phyloP scores from a whole-genome alignment of 2,797 vertebrate species.

The Acipenser transmontanus region DNA sequence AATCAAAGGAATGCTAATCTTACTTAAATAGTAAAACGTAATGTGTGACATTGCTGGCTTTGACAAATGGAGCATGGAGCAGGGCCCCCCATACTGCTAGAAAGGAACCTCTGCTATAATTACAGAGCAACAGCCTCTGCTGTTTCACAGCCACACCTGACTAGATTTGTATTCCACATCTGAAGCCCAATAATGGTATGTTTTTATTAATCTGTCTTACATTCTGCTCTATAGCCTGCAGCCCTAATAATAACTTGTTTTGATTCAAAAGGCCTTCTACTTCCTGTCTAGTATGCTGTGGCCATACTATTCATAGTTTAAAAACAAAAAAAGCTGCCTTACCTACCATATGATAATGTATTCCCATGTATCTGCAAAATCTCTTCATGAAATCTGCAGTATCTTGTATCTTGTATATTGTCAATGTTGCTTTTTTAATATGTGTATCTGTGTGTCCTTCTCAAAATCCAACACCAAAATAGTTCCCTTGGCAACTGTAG shows the following conservation, averaged over 20 bases:
- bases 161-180: not conserved
- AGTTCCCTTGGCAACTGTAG: too few relatives aligned
- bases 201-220: not conserved
- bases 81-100: not conserved
- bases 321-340: not conserved
- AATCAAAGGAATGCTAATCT: not conserved
- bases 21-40: conserved; percentile 3
- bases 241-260: not conserved
- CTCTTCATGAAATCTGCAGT: too few relatives aligned
- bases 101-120: not conserved
- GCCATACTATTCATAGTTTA: conserved; percentile 6
- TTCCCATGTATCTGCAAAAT: too few relatives aligned
- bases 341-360: too few relatives aligned
- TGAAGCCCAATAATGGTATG: not conserved
- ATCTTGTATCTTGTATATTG: too few relatives aligned
- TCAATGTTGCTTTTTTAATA: too few relatives aligned
- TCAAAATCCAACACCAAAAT: too few relatives aligned
- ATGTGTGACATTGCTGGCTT: not conserved
- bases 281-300: conserved; percentile 1
- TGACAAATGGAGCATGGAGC: not conserved
- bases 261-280: not conserved
- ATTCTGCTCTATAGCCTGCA: not conserved
- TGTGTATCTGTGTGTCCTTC: too few relatives aligned
- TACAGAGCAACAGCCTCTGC: not conserved
- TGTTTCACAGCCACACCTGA: not conserved